These are phyloP conservation scores for Lutraria lutraria DNA, from an alignment of 2,888 invertebrate species.

Conservation along the genomic window DNA sequence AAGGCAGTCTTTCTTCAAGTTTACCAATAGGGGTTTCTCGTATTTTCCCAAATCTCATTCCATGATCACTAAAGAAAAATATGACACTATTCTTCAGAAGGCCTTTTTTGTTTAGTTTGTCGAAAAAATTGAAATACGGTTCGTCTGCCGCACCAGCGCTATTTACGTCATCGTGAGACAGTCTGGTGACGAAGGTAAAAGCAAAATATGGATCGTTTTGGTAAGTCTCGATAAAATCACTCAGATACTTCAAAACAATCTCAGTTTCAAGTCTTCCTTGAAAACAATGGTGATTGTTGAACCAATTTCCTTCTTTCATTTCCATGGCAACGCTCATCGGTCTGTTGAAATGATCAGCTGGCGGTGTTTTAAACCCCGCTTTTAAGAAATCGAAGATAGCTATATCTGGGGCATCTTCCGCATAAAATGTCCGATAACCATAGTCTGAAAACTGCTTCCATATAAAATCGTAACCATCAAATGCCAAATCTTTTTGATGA, in stretches of 20 bases:
- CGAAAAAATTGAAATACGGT: constrained; percentile 89
- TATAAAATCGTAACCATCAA: constrained; percentile 90
- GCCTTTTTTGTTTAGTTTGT: constrained; percentile 84
- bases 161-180: constrained; percentile 94
- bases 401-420: constrained; percentile 93
- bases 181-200: constrained; percentile 93
- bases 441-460: constrained; percentile 93
- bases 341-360: constrained; percentile 94
- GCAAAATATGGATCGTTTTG: constrained; percentile 91
- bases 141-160: constrained; percentile 92
- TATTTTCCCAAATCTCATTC: constrained; percentile 94
- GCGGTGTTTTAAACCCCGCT: constrained; percentile 91
- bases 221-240: constrained; percentile 89
- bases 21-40: constrained; percentile 92
- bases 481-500: constrained; percentile 60
- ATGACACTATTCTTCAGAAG: constrained; percentile 78
- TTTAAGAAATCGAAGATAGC: constrained; percentile 94
- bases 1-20: constrained; percentile 95
- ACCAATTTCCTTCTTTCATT: constrained; percentile 80
- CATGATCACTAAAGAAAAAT: constrained; percentile 93
- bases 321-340: constrained; percentile 90
- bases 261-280: constrained; percentile 91
- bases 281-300: constrained; percentile 88
- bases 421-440: constrained; percentile 93
- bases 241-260: constrained; percentile 89